These are phyloP conservation scores for Mesorhabditis spiculigera DNA, from an alignment of 2,888 invertebrate genomes.

Conservation along the genomic window DNA sequence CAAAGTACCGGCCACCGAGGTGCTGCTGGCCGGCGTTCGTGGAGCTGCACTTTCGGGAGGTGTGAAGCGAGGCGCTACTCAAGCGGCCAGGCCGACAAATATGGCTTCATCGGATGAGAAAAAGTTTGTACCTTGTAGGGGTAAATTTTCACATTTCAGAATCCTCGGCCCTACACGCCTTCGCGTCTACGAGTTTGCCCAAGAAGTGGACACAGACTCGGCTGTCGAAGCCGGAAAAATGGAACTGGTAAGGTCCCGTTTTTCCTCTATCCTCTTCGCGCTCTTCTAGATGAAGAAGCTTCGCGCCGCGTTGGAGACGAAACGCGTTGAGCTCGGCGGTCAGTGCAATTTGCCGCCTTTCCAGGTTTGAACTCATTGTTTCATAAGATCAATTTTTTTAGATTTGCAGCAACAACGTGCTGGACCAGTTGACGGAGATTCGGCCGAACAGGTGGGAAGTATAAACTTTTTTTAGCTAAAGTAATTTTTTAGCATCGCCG, in stretches of 20 bases:
- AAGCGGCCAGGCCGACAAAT: no score
- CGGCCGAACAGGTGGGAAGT: constrained; percentile 26
- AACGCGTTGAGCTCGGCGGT: constrained; percentile 20
- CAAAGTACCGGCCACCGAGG: neutral
- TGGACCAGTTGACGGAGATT: constrained; percentile 65
- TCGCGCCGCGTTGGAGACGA: constrained; percentile 63
- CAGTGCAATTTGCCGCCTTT: neutral
- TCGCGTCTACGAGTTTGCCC: neutral
- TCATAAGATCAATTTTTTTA: constrained; percentile 62
- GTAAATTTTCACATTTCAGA: neutral
- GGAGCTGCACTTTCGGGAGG: neutral
- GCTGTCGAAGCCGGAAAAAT: neutral
- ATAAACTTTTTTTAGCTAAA: neutral
- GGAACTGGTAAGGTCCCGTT: neutral
- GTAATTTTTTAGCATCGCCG: neutral
- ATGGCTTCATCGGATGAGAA: no score
- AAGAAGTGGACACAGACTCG: neutral
- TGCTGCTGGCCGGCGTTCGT: constrained; percentile 2
- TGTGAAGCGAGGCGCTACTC: neutral
- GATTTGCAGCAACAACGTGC: constrained; percentile 68
- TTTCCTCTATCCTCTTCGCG: constrained; percentile 35
- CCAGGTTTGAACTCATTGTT: neutral
- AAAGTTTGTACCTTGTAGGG: no score
- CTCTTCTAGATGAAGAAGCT: constrained; percentile 60
- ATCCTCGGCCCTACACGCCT: constrained; percentile 1